Evolutionary conservation across 1,140 invertebrate genomes (phyloP), one percentile per base, ranked within the genome.

Genomic region (Piezodorus guildinii): DNA sequence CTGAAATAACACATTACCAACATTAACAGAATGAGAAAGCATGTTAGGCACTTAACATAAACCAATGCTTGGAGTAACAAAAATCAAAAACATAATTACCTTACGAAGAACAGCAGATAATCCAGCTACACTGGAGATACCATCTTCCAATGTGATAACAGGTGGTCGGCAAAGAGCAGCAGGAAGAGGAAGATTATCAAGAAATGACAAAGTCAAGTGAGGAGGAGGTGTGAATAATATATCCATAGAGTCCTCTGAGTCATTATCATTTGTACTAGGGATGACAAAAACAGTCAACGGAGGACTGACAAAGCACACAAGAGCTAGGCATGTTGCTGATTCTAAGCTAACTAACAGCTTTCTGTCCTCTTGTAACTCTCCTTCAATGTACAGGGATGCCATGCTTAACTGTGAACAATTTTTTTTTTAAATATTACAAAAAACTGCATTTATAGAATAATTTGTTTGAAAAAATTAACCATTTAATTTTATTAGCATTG

Each of bases 51-150:
- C n/a, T n/a, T n/a, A n/a, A n/a, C n/a, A n/a, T n/a, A n/a, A n/a
- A n/a, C n/a, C n/a, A n/a, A n/a, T n/a, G n/a, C n/a, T n/a, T n/a
- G n/a, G n/a, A n/a, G n/a, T n/a, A n/a, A n/a, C n/a, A 39, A 39
- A 39, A 39, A 39, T 5, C 1, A 58, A 25, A 58, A 6, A 25
- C 30, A 27, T 27, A 27, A 58, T 39, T 52, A 90, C 80, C 69
- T 85, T 79, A 9, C 87, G 75, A 52, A 85, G 77, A 17, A 85
- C 85, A 2, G 81, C 81, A 72, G 84, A 86, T 9, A 86, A 72
- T 10, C 85, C 85, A 16, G 85, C 85, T 51, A 87, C 79, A 54
- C 81, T 80, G n/a, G 78, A 81, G 46, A 78, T 79, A 44, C 77
- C 76, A 69, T 78, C 75, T 1, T 59, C 58, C 25, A 52, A 56